Conservation (phyloP, 2,797 vertebrate species). For the Peromyscus eremicus region DNA sequence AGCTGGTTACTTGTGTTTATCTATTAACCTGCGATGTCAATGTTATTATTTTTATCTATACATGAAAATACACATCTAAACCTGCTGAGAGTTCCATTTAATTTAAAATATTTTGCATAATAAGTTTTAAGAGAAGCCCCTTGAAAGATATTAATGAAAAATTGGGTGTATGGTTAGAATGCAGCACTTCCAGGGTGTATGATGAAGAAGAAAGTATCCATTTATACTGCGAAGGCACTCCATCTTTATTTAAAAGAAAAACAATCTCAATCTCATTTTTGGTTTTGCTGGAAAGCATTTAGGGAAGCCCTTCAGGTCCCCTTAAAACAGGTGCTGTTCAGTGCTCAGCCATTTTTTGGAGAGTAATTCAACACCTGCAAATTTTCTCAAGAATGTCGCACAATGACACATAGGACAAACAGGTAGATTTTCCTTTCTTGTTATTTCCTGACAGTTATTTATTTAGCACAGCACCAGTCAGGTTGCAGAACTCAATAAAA, state of each 20-base stretch:
- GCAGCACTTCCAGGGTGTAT: background rate
- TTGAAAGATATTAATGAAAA: background rate
- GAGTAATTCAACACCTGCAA: conserved; percentile 66
- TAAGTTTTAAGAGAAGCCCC: background rate
- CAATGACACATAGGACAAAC: conserved; percentile 50
- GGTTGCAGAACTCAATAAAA: conserved; percentile 68
- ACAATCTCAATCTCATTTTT: background rate
- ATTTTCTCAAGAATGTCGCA: conserved; percentile 34
- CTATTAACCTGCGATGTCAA: background rate
- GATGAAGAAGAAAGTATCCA: background rate
- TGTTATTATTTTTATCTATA: background rate
- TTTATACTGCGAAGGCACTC: background rate
- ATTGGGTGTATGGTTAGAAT: background rate
- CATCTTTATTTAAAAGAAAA: background rate
- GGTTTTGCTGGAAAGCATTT: background rate
- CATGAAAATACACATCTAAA: background rate
- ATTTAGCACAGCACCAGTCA: conserved; percentile 32
- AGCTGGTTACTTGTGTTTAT: background rate
- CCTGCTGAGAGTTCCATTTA: background rate
- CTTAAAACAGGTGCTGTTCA: conserved; percentile 37
- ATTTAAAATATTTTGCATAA: background rate
- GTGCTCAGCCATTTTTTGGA: conserved; percentile 26
- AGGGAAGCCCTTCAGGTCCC: background rate
- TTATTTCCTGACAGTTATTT: conserved; percentile 59
- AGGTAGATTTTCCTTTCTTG: conserved; percentile 68